These are phyloP conservation scores for Echinometra lucunter DNA, from an alignment of 53 echinoderm and acorn worm genomes.

Conservation along the genomic window DNA sequence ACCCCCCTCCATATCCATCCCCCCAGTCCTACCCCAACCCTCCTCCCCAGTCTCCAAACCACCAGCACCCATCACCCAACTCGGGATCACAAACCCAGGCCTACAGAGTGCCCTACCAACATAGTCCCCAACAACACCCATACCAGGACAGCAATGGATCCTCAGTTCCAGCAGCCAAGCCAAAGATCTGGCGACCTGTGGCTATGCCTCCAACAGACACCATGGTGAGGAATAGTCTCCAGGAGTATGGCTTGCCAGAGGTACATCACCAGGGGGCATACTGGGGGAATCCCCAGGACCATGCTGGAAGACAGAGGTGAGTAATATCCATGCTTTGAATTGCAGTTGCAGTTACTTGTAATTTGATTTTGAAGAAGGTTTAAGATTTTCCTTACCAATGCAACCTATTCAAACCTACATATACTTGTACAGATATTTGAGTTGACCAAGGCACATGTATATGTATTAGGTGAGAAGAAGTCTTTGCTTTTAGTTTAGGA, in stretches of 20 bases:
- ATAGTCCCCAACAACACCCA: constrained; percentile 16
- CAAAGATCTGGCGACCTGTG: constrained; percentile 79
- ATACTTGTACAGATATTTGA: not conserved
- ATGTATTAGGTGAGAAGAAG: not conserved
- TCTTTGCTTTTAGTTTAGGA: not conserved
- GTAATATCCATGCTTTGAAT: not conserved
- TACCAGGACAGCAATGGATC: constrained; percentile 52
- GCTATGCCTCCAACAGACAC: constrained; percentile 79
- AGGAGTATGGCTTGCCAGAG: constrained; percentile 82
- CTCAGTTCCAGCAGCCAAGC: constrained; percentile 29
- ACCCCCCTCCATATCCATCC: constrained; percentile 58
- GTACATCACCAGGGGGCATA: constrained; percentile 84
- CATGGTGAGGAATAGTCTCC: constrained; percentile 72
- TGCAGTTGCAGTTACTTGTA: no score
- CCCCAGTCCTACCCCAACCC: constrained; percentile 52
- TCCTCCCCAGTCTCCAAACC: constrained; percentile 36
- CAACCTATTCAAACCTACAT: not conserved
- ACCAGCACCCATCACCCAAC: constrained; percentile 24
- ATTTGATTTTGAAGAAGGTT: not conserved
- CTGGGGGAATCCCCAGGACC: constrained; percentile 88
- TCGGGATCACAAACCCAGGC: constrained; percentile 1
- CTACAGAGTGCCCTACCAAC: constrained; percentile 40
- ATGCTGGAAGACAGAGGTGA: constrained; percentile 61
- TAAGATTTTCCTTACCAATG: not conserved
- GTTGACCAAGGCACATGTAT: not conserved